Evolutionary conservation across 2,797 vertebrate genomes (phyloP), one percentile per base, ranked within the genome.

Genomic region (Leptodactylus fallax): DNA sequence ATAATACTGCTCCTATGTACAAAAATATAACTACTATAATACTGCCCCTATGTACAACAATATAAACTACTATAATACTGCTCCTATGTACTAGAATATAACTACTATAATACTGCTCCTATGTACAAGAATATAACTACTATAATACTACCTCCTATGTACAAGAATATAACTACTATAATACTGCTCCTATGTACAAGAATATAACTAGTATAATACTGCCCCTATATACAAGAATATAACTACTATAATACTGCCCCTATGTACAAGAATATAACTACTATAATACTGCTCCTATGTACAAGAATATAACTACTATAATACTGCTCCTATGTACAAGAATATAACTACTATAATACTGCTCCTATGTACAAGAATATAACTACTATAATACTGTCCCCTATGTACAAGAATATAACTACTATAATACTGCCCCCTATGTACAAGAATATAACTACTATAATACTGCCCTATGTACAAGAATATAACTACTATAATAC

Each of bases 401-500:
- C n/a, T n/a, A n/a, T n/a, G n/a, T n/a, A n/a, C 72, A 76, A 53
- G 72, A 76, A 76, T 76, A 53, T 76, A 76, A 76, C 72, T 76
- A 76, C 47, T 76, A 76, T 53, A 76, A 76, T 76, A 51, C 72
- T 53, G 47, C 72, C 12, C 21, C 72, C 60, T 23, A 76, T 36
- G 36, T 36, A n/a, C 72, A 76, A 53, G 72, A 76, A 76, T 76
- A 53, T 76, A 76, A 76, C 72, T 76, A 76, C 47, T 76, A 76
- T 53, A 76, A 76, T 76, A 51, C 72, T 53, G 47, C 21, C 72
- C 60, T 23, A 76, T 36, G 36, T 36, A n/a, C 72, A 76, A 53
- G 72, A 76, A 76, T 76, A 53, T 76, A 76, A 76, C 72, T n/a
- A n/a, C n/a, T n/a, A n/a, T n/a, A n/a, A n/a, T n/a, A n/a, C n/a